Evolutionary conservation across 2,888 invertebrate genomes (phyloP).

Genomic region (Papilio protenor): DNA sequence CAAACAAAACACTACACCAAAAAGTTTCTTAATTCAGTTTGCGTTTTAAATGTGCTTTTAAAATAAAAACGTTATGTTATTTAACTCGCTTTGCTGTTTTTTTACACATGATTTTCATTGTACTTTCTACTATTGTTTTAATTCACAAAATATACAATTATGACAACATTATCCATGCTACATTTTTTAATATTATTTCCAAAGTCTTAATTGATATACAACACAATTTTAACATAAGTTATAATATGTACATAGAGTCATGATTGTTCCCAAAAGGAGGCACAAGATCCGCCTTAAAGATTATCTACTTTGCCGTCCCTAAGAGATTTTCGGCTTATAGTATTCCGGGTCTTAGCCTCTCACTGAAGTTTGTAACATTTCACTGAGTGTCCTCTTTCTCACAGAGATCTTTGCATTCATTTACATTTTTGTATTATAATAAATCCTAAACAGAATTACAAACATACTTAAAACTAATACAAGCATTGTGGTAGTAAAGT

Average conservation of each 20-base stretch:
- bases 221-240: not conserved
- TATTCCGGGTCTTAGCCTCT: constrained; percentile 60
- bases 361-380: constrained; percentile 59
- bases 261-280: constrained; percentile 19
- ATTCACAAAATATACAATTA: not conserved
- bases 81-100: no score
- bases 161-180: not conserved
- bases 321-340: constrained; percentile 68
- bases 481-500: no score
- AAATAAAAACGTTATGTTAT: not conserved
- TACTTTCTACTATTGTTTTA: not conserved
- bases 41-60: not conserved
- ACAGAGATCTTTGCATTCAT: constrained; percentile 6
- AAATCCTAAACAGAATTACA: not conserved
- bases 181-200: not conserved
- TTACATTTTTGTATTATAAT: not conserved
- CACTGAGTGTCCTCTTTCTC: constrained; percentile 47
- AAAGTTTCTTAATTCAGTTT: not conserved
- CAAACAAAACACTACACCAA: not conserved
- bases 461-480: no score
- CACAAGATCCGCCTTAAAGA: constrained; percentile 53
- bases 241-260: constrained; percentile 24
- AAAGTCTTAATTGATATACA: no score
- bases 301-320: constrained; percentile 61
- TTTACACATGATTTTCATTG: not conserved